Conservation (phyloP, 2,113 vertebrate species). For the Rissa tridactyla region DNA sequence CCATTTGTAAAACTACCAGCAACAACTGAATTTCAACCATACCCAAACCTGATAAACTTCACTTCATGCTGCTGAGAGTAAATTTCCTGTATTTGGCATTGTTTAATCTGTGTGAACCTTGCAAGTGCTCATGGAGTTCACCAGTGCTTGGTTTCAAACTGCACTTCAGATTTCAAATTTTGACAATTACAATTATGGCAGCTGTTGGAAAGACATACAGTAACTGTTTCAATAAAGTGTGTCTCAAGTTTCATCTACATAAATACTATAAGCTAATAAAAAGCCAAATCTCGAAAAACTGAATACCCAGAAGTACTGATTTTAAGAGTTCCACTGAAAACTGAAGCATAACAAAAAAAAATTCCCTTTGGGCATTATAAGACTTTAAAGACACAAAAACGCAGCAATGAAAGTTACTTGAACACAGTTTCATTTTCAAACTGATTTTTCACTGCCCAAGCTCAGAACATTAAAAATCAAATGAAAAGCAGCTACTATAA, state of each 20-base stretch:
- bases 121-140: neutral
- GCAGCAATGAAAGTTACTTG: neutral
- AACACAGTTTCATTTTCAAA: neutral
- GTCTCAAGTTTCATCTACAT: neutral
- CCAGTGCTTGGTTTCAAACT: neutral
- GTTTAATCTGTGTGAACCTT: neutral
- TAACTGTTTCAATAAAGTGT: neutral
- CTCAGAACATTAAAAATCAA: neutral
- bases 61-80: neutral
- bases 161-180: neutral
- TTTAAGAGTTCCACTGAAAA: neutral
- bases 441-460: neutral
- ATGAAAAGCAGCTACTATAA: neutral
- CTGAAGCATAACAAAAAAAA: neutral
- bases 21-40: neutral
- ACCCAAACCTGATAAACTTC: neutral
- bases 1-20: neutral
- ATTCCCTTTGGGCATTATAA: neutral
- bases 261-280: neutral
- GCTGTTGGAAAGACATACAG: neutral
- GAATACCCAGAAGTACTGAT: neutral
- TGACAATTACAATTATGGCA: neutral
- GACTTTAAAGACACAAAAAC: neutral
- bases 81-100: constrained; percentile 37
- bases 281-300: neutral